A percentile compares a stretch with the other conserved stretches of the same genome.
phyloP scores from a whole-genome alignment of 2,888 invertebrate genomes.

The Conomelus anceps region DNA sequence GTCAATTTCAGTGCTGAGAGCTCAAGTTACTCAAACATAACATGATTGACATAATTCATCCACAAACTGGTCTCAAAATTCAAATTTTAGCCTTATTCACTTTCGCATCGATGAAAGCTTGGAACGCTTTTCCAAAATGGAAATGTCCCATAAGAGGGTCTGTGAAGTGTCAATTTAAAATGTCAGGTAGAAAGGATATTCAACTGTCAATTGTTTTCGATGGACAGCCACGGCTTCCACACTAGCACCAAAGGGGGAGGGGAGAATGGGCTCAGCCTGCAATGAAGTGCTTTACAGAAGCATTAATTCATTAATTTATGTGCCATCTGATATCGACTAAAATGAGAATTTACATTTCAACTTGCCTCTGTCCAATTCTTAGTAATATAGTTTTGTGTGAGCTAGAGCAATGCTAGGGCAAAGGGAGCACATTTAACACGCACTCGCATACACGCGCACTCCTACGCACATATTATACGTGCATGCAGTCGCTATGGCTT shows the following conservation, averaged over 20 bases:
- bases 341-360: neutral
- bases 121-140: neutral
- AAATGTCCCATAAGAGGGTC: neutral
- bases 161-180: neutral
- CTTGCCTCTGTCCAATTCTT: neutral
- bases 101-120: neutral
- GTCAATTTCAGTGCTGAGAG: too few species aligned
- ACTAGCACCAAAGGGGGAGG: neutral
- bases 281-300: neutral
- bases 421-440: neutral
- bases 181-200: neutral
- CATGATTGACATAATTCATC: neutral
- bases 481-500: neutral
- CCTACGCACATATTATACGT: too few species aligned
- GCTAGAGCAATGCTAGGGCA: neutral
- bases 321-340: neutral
- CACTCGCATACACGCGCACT: neutral
- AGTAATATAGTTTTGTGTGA: neutral
- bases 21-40: neutral
- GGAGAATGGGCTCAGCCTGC: neutral
- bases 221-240: neutral
- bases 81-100: neutral
- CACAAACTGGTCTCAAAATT: neutral
- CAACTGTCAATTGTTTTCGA: neutral
- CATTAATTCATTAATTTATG: neutral